phyloP scores from a whole-genome alignment of 1,140 invertebrate species.

The Drosophila persimilis region DNA sequence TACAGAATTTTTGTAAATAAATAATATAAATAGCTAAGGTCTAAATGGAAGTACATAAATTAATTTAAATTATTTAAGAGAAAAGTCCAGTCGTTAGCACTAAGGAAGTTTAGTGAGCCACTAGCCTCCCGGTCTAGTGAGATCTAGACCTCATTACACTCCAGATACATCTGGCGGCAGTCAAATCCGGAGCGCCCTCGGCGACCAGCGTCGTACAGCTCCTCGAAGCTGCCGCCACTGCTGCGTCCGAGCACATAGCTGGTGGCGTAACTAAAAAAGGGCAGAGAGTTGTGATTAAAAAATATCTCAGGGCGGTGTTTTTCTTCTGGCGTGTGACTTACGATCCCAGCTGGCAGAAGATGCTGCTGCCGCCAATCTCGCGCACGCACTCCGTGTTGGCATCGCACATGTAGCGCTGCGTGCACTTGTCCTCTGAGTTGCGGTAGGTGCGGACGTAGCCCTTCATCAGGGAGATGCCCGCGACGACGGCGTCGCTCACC shows the following conservation, averaged over 20 bases:
- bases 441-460: slow-evolving; percentile 93
- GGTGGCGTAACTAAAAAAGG: slow-evolving; percentile 88
- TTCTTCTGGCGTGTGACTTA: slow-evolving; percentile 85
- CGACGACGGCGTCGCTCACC: slow-evolving; percentile 92
- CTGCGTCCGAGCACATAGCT: slow-evolving; percentile 92
- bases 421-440: slow-evolving; percentile 90
- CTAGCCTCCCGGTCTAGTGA: not conserved
- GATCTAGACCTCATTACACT: slow-evolving; percentile 93
- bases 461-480: slow-evolving; percentile 93
- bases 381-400: slow-evolving; percentile 93
- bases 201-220: slow-evolving; percentile 92
- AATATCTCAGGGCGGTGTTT: not conserved
- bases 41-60: slow-evolving; percentile 72
- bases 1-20: slow-evolving; percentile 69
- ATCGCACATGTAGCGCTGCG: slow-evolving; percentile 93
- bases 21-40: slow-evolving; percentile 73
- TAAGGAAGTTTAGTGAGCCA: slow-evolving; percentile 18
- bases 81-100: slow-evolving; percentile 53
- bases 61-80: slow-evolving; percentile 76
- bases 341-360: slow-evolving; percentile 97
- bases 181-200: slow-evolving; percentile 92
- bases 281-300: not conserved
- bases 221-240: slow-evolving; percentile 89
- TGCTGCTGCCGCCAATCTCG: slow-evolving; percentile 91
- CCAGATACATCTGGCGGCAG: slow-evolving; percentile 91